phyloP scores from a whole-genome alignment of 53 echinoderm and acorn worm genomes.

The Astropecten irregularis region DNA sequence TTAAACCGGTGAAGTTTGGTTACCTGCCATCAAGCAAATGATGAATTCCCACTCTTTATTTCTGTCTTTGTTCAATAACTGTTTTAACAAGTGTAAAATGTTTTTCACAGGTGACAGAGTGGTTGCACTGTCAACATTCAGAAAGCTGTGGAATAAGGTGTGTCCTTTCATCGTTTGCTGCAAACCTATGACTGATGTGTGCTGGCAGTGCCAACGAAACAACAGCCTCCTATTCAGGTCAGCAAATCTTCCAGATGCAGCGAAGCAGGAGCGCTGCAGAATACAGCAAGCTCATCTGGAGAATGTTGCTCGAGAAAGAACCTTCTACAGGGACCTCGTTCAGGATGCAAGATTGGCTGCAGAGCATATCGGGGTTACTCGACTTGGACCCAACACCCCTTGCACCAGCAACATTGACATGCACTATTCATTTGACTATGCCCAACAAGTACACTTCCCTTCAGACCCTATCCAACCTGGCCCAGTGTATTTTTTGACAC shows the following conservation, averaged over 20 bases:
- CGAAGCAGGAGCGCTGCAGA: constrained; percentile 9
- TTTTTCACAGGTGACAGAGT: background rate
- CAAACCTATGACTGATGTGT: constrained; percentile 45
- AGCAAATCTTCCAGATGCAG: constrained; percentile 40
- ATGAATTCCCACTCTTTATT: too few relatives aligned
- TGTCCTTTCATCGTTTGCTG: constrained; percentile 13
- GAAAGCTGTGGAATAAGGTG: constrained; percentile 1
- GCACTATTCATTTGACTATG: constrained; percentile 73
- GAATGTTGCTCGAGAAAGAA: constrained; percentile 44
- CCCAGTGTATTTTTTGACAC: constrained; percentile 61
- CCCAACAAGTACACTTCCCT: constrained; percentile 65
- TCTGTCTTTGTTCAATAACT: too few relatives aligned
- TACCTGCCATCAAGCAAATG: too few relatives aligned
- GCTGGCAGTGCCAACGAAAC: constrained; percentile 57
- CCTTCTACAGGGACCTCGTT: too few relatives aligned
- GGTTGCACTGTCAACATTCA: background rate
- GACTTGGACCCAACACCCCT: too few relatives aligned
- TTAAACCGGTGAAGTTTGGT: too few relatives aligned
- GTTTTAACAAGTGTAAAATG: too few relatives aligned
- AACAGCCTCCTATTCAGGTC: constrained; percentile 26
- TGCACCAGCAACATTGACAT: constrained; percentile 2
- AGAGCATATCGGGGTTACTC: too few relatives aligned
- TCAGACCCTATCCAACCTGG: constrained; percentile 60
- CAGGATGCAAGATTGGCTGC: too few relatives aligned
- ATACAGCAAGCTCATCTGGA: constrained; percentile 29